Evolutionary conservation across 2,113 vertebrate genomes (phyloP).

Genomic region (Trachemys scripta): DNA sequence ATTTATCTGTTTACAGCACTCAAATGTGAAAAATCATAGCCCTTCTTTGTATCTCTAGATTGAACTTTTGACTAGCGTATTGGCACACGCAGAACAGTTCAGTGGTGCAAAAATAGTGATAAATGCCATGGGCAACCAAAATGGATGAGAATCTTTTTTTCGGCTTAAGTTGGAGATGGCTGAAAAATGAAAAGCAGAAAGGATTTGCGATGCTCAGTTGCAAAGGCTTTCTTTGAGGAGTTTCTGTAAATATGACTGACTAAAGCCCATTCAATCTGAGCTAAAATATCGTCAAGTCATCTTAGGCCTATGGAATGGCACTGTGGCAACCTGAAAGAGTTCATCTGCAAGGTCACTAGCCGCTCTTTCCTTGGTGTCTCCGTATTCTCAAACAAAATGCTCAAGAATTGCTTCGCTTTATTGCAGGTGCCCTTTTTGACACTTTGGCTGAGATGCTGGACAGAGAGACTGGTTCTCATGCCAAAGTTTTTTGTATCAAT

Average conservation of each 20-base stretch:
- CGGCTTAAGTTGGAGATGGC: not conserved
- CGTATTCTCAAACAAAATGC: accelerated
- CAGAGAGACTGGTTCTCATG: not conserved
- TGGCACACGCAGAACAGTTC: not conserved
- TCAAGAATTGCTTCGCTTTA: accelerated
- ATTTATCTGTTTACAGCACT: not conserved
- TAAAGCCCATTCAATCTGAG: not conserved
- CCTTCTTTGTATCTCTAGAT: not conserved
- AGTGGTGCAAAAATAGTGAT: not conserved
- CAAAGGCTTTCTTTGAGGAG: not conserved
- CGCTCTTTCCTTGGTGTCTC: not conserved
- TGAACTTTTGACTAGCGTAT: not conserved
- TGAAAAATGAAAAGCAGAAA: not conserved
- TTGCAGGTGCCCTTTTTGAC: not conserved
- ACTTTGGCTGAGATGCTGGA: not conserved
- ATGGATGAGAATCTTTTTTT: no score
- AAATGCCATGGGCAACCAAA: no score
- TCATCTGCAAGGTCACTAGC: not conserved
- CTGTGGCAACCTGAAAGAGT: not conserved
- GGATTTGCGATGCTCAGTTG: not conserved
- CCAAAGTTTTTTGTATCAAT: not conserved
- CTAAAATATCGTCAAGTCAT: not conserved
- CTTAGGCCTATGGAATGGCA: not conserved
- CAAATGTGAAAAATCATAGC: not conserved
- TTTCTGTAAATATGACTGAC: not conserved